Conservation (phyloP, 2,797 vertebrate genomes). For the Peromyscus aztecus region DNA sequence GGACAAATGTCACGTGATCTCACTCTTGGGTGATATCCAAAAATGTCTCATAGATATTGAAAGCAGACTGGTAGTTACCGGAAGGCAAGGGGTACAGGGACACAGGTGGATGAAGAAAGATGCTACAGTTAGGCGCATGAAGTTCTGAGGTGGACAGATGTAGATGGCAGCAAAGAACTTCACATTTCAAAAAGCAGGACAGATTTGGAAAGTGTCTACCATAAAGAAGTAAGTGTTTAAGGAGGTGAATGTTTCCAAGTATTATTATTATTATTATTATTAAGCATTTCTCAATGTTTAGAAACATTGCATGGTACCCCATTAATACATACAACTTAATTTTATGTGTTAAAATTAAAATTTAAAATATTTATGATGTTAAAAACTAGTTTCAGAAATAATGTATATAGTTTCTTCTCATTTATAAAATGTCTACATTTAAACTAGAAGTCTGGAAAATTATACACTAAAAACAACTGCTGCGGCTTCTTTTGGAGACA, state of each 20-base stretch:
- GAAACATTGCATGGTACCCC: not conserved
- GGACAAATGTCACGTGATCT: not conserved
- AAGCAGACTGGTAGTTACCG: not conserved
- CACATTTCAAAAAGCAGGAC: not conserved
- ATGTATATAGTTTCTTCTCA: not conserved
- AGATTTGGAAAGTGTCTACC: not conserved
- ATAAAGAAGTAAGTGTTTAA: not conserved
- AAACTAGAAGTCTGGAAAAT: not conserved
- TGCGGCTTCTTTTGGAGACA: not conserved
- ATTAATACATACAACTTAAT: not conserved
- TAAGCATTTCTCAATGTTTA: not conserved
- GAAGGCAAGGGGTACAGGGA: not conserved
- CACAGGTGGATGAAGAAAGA: not conserved
- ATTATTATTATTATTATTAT: not conserved
- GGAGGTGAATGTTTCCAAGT: not conserved
- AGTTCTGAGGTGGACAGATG: too few relatives aligned
- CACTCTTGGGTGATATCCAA: not conserved
- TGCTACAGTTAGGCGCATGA: too few relatives aligned
- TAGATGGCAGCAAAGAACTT: not conserved
- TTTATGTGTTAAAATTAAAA: not conserved
- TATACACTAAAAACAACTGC: not conserved
- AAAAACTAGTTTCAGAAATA: not conserved
- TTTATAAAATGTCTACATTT: not conserved
- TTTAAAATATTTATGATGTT: not conserved
- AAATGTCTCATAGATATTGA: not conserved